Evolutionary conservation across 2,797 vertebrate genomes (phyloP), one percentile per base, ranked within the genome.

Genomic region (Artibeus jamaicensis): DNA sequence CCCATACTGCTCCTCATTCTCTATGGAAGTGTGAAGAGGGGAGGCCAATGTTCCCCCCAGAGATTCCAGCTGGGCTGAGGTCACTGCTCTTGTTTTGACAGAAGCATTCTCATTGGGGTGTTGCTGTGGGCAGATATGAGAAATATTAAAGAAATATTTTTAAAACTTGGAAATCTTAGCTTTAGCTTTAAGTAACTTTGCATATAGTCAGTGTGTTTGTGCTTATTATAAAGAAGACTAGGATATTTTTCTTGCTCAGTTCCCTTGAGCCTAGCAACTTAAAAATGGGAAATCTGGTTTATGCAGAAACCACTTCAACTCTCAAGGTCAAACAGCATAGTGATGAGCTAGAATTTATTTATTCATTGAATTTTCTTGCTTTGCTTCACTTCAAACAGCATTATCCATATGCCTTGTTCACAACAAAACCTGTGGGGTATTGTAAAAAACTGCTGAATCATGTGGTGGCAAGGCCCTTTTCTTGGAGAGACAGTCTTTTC

Each of bases 181-280:
- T 93, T 95, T 86, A 37, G 46, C 22, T 70, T 93, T 68, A 79
- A 86, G 82, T 95, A 59, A 34, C 68, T 94, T 95, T 93, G 68
- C 50, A 92, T 93, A 81, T 90, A 78, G 19, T 22, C 65, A 94
- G 18, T 22, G 1, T 48, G 78, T 86, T 62, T 62, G 19, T 29
- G 11, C 34, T 84, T 88, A n/a, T 92, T 95, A 85, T 57, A 92
- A 92, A 82, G 22, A n/a, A 95, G 21, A 39, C 12, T 67, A 57
- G 16, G 4, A 19, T 83, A n/a, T 94, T 95, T 95, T 42, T 91
- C 26, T 77, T 92, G 57, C 46, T 62, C 76, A 76, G 37, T 76
- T 94, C 84, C 16, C 29, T 81, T 87, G 83, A 79, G 46, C 21
- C 24, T 32, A 73, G 44, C 77, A 46, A 95, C 46, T 91, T 81